Percentiles rank a stretch among this genome's conserved stretches.
phyloP scores from a whole-genome alignment of 2,888 invertebrate genomes.

The Chloroclystis v-ata region DNA sequence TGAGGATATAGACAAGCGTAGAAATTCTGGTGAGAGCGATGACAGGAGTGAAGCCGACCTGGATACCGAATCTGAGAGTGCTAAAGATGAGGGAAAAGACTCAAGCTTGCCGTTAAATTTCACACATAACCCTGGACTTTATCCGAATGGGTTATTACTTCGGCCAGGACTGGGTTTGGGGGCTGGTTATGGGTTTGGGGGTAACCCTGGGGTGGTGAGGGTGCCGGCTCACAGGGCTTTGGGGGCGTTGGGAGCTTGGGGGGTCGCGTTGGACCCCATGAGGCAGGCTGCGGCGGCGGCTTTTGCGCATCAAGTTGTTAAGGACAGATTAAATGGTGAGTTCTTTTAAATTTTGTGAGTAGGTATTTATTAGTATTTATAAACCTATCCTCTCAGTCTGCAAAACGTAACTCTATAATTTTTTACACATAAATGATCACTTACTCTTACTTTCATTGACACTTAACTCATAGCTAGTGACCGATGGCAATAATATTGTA shows the following conservation, averaged over 20 bases:
- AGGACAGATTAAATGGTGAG: slow-evolving; percentile 89
- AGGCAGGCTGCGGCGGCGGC: slow-evolving; percentile 84
- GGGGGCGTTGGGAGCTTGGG: slow-evolving; percentile 75
- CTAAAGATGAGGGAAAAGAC: slow-evolving; percentile 66
- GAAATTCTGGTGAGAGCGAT: slow-evolving; percentile 72
- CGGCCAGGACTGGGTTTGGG: slow-evolving; percentile 70
- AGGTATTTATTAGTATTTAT: too few relatives aligned
- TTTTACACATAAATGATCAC: too few relatives aligned
- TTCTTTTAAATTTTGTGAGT: too few relatives aligned
- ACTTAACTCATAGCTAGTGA: too few relatives aligned
- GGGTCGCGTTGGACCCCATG: slow-evolving; percentile 80
- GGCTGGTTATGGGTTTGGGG: slow-evolving; percentile 76
- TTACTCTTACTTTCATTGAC: too few relatives aligned
- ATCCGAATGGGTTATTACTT: slow-evolving; percentile 60
- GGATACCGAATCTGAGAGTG: slow-evolving; percentile 74
- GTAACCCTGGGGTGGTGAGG: slow-evolving; percentile 86
- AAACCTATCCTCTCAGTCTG: too few relatives aligned
- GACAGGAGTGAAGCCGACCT: slow-evolving; percentile 72
- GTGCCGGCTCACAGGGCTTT: slow-evolving; percentile 87
- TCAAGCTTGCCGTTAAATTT: slow-evolving; percentile 60
- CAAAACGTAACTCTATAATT: too few relatives aligned
- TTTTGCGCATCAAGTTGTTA: slow-evolving; percentile 88
- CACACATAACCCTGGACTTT: slow-evolving; percentile 63
- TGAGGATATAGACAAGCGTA: slow-evolving; percentile 78
- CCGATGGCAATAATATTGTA: too few relatives aligned